These are phyloP conservation scores for Rhinophrynus dorsalis DNA, from an alignment of 2,797 vertebrate genomes.

Conservation along the genomic window DNA sequence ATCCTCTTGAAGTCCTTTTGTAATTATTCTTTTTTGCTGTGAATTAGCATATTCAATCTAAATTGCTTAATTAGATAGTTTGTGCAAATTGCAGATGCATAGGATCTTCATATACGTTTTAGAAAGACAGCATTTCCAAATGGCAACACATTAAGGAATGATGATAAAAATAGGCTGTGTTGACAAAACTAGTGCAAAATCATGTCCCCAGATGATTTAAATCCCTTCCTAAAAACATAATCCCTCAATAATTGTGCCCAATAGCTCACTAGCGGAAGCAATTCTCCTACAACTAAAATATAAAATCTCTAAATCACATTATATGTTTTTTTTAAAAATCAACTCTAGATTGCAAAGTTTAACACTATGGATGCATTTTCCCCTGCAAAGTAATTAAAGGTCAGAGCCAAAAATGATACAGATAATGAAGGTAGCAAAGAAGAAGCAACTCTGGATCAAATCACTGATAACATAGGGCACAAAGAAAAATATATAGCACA, in stretches of 20 bases:
- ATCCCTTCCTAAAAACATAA: not conserved
- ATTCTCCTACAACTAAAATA: not conserved
- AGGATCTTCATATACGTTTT: conserved; percentile 56
- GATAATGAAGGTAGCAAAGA: too few species aligned
- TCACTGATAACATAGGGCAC: too few species aligned
- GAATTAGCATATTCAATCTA: conserved; percentile 69
- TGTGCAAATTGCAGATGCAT: conserved; percentile 67
- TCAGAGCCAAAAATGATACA: not conserved
- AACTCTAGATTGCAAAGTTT: not conserved
- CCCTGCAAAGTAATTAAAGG: not conserved
- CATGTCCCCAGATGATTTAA: not conserved
- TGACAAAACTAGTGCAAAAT: not conserved
- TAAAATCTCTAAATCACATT: not conserved
- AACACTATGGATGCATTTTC: not conserved
- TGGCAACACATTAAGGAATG: conserved; percentile 44
- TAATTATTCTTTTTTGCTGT: conserved; percentile 65
- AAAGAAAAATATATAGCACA: too few species aligned
- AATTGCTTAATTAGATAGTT: conserved; percentile 69
- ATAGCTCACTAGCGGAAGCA: not conserved
- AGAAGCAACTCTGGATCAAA: too few species aligned
- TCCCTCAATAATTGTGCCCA: not conserved
- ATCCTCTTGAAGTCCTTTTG: conserved; percentile 66
- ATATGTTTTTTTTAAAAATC: not conserved
- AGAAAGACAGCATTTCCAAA: conserved; percentile 56
- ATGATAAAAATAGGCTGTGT: conserved; percentile 25